These are phyloP conservation scores for Physeter macrocephalus DNA, from an alignment of 2,113 vertebrate genomes.

Conservation along the genomic window DNA sequence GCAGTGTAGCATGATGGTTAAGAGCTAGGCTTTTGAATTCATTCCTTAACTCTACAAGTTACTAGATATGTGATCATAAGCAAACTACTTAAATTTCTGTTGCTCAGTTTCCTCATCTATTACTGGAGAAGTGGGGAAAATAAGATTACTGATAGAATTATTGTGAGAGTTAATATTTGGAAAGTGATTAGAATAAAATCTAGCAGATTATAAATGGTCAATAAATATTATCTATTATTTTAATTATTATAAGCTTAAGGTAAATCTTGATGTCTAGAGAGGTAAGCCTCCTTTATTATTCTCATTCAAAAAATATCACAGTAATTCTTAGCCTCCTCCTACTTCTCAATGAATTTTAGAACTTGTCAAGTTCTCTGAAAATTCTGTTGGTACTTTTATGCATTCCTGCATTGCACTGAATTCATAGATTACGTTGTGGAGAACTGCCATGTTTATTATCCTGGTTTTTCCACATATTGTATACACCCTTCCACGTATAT, in stretches of 20 bases:
- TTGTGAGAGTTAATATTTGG: not conserved
- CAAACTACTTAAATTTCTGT: not conserved
- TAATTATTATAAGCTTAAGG: not conserved
- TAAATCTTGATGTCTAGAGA: not conserved
- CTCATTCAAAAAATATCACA: not conserved
- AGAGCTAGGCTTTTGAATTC: not conserved
- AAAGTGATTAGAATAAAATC: not conserved
- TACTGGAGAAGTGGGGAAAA: not conserved
- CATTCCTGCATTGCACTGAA: not conserved
- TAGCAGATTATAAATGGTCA: not conserved
- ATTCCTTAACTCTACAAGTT: not conserved
- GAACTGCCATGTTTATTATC: not conserved
- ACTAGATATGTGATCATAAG: not conserved
- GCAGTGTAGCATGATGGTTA: not conserved
- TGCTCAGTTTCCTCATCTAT: not conserved
- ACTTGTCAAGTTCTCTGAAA: not conserved
- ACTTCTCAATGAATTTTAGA: not conserved
- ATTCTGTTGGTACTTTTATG: not conserved
- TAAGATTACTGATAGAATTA: not conserved
- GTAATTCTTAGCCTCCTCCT: not conserved
- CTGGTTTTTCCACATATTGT: not conserved
- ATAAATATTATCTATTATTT: not conserved
- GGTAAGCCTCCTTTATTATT: not conserved
- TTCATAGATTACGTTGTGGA: not conserved
- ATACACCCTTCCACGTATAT: not conserved